Percentiles rank a stretch among this genome's conserved stretches.
Conservation (phyloP, 2,113 vertebrate genomes). For the Hipposideros armiger region DNA sequence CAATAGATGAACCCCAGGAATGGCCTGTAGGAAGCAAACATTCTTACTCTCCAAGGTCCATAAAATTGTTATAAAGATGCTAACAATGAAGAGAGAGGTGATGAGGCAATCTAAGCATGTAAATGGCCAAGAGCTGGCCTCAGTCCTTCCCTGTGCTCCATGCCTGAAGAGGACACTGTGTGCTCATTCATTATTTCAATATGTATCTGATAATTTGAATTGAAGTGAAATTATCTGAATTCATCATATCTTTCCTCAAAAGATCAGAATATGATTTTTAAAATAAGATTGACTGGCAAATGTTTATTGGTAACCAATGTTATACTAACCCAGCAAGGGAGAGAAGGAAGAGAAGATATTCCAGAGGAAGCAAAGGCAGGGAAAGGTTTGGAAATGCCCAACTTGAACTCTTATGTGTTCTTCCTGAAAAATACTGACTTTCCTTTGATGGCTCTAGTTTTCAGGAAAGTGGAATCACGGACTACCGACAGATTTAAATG, state of each 20-base stretch:
- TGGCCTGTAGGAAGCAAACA: not conserved
- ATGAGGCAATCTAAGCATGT: not conserved
- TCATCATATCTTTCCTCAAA: not conserved
- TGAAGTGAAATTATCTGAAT: not conserved
- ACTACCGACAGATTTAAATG: slow-evolving; percentile 84
- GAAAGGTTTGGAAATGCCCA: not conserved
- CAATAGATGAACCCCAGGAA: not conserved
- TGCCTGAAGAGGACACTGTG: not conserved
- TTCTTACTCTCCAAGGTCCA: not conserved
- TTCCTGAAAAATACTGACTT: slow-evolving; percentile 49
- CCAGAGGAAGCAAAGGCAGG: not conserved
- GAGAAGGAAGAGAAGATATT: not conserved
- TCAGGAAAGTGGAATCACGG: slow-evolving; percentile 79
- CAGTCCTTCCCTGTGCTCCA: not conserved
- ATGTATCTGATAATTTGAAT: not conserved
- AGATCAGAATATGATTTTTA: slow-evolving; percentile 24
- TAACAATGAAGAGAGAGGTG: not conserved
- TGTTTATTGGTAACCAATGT: not conserved
- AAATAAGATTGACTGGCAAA: not conserved
- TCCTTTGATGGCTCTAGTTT: slow-evolving; percentile 82
- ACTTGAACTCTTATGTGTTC: not conserved
- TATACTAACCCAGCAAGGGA: not conserved
- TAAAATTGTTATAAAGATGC: not conserved
- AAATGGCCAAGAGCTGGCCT: not conserved
- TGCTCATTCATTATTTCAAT: not conserved